Evolutionary conservation across 2,888 invertebrate species (phyloP), one percentile per base, ranked within the genome.

Genomic region (Diarsia mendica): DNA sequence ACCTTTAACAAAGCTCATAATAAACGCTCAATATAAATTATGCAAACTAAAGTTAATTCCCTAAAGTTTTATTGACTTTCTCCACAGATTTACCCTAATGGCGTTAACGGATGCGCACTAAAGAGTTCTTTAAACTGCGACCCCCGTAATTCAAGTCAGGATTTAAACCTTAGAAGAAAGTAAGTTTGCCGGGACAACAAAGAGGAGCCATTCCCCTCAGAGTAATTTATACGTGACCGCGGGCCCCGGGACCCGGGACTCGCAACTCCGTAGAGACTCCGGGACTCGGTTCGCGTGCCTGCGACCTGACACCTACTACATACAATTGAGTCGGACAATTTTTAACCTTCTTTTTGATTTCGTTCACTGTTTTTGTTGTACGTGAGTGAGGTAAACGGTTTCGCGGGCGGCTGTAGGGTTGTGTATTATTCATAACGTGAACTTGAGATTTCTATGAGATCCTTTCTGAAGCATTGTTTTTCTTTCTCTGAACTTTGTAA

Each of bases 151-250:
- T 95, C 95, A 94, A 94, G 95, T 92, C 93, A 93, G 93, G 95
- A 94, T 95, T 95, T 95, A 93, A 95, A 93, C 93, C 92, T 92
- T 93, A 90, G 93, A 94, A 94, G 93, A 94, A 94, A 94, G 93
- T 93, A 94, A 95, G 93, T 95, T 94, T 93, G 91, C 86, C 88
- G 92, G 94, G 92, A 94, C 94, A 94, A 95, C 95, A 95, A 95
- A 94, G 95, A 94, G 93, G 91, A 91, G 89, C 90, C 88, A 91
- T 92, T 93, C 92, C 92, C 93, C 91, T 92, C 90, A 87, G 92
- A 92, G 95, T 96, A 95, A 96, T 96, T 95, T 96, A 96, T 96
- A 95, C 94, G 95, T 95, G 95, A 95, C 95, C 94, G 93, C 93
- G 90, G 86, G 89, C 89, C 87, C 77, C 84, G 77, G 60, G 83